phyloP scores from a whole-genome alignment of 2,888 invertebrate genomes.

The Acanthosepion esculentum region DNA sequence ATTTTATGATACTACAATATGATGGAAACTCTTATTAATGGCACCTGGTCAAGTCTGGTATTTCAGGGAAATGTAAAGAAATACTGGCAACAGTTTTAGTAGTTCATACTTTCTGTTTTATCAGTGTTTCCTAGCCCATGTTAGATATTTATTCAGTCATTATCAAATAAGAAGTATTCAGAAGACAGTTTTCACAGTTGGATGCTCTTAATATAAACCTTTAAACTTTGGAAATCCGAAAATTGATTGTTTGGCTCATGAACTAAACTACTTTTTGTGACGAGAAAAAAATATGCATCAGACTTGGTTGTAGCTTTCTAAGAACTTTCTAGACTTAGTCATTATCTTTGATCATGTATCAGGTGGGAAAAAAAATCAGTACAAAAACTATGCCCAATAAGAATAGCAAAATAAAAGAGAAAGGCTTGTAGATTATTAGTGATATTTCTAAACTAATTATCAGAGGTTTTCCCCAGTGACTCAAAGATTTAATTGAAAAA shows the following conservation, averaged over 20 bases:
- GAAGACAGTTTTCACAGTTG: background rate
- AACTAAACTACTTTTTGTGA: too few relatives aligned
- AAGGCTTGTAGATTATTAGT: background rate
- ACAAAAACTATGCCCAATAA: background rate
- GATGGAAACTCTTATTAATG: background rate
- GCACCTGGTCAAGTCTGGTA: background rate
- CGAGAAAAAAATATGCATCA: too few relatives aligned
- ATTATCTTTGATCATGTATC: background rate
- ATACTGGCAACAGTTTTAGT: background rate
- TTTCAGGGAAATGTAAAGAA: background rate
- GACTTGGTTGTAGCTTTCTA: background rate
- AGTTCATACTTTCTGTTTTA: background rate
- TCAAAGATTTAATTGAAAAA: background rate
- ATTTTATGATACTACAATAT: background rate
- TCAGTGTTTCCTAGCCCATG: background rate
- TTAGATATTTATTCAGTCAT: background rate
- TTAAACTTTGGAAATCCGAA: background rate
- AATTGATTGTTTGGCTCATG: background rate
- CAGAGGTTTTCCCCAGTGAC: background rate
- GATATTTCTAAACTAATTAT: background rate
- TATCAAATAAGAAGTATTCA: background rate
- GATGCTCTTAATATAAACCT: background rate
- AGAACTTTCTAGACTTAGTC: background rate
- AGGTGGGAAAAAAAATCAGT: background rate
- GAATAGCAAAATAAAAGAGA: background rate